These are phyloP conservation scores for Carettochelys insculpta DNA, from an alignment of 2,113 vertebrate species.

Conservation along the genomic window DNA sequence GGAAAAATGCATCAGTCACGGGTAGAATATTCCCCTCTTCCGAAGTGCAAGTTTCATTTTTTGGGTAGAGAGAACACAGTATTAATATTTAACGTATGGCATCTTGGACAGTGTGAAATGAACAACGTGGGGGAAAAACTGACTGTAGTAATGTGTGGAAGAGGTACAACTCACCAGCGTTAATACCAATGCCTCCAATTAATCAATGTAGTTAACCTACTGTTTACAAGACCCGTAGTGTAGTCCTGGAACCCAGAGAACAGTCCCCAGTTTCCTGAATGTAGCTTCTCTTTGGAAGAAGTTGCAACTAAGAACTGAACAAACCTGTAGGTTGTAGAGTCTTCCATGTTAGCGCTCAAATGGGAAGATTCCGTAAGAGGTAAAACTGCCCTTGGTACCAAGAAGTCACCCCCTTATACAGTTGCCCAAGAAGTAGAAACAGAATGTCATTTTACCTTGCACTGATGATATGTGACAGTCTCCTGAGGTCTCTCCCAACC, in stretches of 20 bases:
- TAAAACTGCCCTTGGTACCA: neutral
- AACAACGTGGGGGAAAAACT: neutral
- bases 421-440: neutral
- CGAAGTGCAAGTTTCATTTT: neutral
- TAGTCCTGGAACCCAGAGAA: neutral
- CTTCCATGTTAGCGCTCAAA: neutral
- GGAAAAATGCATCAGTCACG: neutral
- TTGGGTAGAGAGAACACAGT: neutral
- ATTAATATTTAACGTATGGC: constrained; percentile 38
- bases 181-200: neutral
- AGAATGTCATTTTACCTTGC: no score
- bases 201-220: neutral
- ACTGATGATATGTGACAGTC: no score
- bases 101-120: constrained; percentile 5
- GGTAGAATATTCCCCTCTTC: neutral
- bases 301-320: neutral
- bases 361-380: neutral
- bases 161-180: neutral
- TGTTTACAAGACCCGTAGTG: neutral
- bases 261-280: neutral
- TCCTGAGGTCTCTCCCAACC: no score
- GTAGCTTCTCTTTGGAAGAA: neutral
- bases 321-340: neutral
- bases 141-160: neutral
- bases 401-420: neutral